Percentiles rank a stretch among this genome's conserved stretches.
Evolutionary conservation across 2,113 vertebrate genomes (phyloP).

Genomic region (Sialia sialis): DNA sequence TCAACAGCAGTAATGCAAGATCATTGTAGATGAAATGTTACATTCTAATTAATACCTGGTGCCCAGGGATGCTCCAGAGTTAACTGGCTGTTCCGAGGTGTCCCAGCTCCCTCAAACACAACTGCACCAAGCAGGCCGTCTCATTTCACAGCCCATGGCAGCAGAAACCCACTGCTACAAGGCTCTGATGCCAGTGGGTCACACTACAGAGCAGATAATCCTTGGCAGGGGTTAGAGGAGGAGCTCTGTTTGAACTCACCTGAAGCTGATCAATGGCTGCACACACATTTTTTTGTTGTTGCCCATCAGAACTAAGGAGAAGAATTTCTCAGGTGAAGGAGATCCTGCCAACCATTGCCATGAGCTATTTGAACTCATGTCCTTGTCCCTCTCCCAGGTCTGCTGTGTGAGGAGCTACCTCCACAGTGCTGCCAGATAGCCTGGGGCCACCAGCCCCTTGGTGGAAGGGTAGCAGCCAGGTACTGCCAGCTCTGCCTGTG

Average conservation of each 20-base stretch:
- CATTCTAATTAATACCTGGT: not conserved
- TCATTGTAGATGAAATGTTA: not conserved
- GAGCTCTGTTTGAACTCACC: not conserved
- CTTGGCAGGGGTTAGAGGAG: not conserved
- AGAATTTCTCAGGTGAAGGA: not conserved
- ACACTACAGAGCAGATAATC: not conserved
- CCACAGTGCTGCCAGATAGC: not conserved
- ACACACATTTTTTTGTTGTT: not conserved
- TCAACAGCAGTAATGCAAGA: not conserved
- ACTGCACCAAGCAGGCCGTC: not conserved
- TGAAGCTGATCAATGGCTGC: not conserved
- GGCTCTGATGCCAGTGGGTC: not conserved
- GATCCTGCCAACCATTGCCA: not conserved
- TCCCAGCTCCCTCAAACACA: not conserved
- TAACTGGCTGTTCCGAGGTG: not conserved
- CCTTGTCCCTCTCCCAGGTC: too few species aligned
- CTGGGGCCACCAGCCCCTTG: accelerated
- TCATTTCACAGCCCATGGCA: accelerated
- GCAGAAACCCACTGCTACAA: not conserved
- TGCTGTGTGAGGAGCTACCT: not conserved
- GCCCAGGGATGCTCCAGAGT: not conserved
- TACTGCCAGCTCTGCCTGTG: not conserved
- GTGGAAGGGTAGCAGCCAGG: not conserved
- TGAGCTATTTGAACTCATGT: not conserved
- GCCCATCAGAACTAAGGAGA: not conserved